Percentiles rank a stretch among this genome's conserved stretches.
Evolutionary conservation across 2,888 invertebrate genomes (phyloP).

Genomic region (Metacarcinus magister): DNA sequence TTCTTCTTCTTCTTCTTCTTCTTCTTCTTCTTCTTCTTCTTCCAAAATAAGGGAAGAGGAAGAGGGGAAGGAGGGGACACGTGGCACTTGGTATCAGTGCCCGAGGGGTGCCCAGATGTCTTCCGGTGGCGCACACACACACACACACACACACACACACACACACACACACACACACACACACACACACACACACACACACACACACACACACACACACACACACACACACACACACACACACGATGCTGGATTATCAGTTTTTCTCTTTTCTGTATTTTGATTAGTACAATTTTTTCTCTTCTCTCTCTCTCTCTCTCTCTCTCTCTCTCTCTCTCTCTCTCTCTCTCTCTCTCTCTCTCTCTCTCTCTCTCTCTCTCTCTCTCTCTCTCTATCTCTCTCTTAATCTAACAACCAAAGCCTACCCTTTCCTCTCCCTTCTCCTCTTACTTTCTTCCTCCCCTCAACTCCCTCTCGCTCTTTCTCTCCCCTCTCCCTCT

Average conservation of each 20-base stretch:
- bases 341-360: background rate
- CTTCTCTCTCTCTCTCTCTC: background rate
- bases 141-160: constrained; percentile 43
- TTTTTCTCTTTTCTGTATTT: background rate
- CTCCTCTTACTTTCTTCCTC: background rate
- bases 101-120: background rate
- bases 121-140: background rate
- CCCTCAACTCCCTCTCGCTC: background rate
- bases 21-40: background rate
- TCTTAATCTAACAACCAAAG: background rate
- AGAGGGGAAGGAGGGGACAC: background rate
- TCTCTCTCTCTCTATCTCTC: background rate
- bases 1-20: constrained; percentile 18
- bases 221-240: too few relatives aligned
- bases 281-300: background rate
- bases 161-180: constrained; percentile 43
- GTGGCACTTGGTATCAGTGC: background rate
- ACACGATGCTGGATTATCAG: background rate
- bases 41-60: too few relatives aligned
- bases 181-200: background rate
- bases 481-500: background rate
- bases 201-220: too few relatives aligned
- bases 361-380: background rate
- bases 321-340: background rate
- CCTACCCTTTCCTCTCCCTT: background rate